Base-by-base conservation (phyloP, 2,113 vertebrate genomes). In the Tachysurus vachellii region DNA sequence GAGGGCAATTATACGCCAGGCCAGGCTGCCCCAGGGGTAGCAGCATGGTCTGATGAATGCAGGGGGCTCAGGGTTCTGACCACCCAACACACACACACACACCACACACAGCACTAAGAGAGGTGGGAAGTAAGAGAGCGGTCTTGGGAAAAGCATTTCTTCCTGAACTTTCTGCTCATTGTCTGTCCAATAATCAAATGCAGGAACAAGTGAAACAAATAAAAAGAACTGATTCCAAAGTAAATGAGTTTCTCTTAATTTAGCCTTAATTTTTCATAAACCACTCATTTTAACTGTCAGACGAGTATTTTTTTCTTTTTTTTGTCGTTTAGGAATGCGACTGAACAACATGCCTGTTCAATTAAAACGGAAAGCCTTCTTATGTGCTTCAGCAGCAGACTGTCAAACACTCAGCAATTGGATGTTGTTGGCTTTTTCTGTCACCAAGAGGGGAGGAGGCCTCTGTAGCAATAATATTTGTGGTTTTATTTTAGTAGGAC, bases 1-100 rank as follows among this genome's bases (percentile, higher is more conserved):
- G 83, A 83, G 92, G 82, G 92, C 91, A 92, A 92, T 94, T 93
- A 92, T 92, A 9, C 54, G 89, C 84, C 82, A 82, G 91, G 89
- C 93, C 93, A 70, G 86, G 77, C 82, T 21, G 89, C 94, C 93
- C 0, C 0, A 4, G 28, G 94, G 95, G 90, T 88, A n/a, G 9
- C 10, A 86, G 85, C 11, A 26, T n/a, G 66, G 61, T 88, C 54
- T 57, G 7, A 89, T 90, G 89, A 91, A 90, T 91, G 88, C 64
- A 62, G 84, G 83, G 85, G 86, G 88, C 86, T 79, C 12, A 42
- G 70, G 81, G 64, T 80, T 59, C 86, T 86, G 82, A 89, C 89
- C 87, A 81, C 85, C 85, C 71, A 88, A 86, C 82, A 85, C 73
- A 76, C 66, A 50, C 73, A 61, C 85, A 36, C 85, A 82, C 85